These are phyloP conservation scores for Temnothorax curvispinosus DNA, from an alignment of 1,140 invertebrate species.

Conservation along the genomic window DNA sequence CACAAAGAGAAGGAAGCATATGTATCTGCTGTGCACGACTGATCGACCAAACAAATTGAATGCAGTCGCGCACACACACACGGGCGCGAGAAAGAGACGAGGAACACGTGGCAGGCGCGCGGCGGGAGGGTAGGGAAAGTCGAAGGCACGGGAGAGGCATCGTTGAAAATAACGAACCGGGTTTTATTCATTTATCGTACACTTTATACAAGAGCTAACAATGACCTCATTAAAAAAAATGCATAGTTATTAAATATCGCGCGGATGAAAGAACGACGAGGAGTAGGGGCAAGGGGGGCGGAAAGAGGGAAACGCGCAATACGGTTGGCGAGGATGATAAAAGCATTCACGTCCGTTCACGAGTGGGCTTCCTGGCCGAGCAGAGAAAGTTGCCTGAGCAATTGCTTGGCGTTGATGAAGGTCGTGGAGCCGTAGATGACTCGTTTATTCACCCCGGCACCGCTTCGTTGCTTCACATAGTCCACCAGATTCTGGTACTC, in stretches of 20 bases:
- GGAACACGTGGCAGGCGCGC: background rate
- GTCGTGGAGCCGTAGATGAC: constrained; percentile 98
- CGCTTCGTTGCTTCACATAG: constrained; percentile 95
- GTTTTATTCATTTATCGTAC: constrained; percentile 70
- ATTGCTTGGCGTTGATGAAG: constrained; percentile 96
- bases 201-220: constrained; percentile 65
- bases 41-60: constrained; percentile 78
- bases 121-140: background rate
- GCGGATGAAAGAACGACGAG: background rate
- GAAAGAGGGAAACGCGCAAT: background rate
- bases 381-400: constrained; percentile 95
- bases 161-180: constrained; percentile 69
- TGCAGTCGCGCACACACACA: constrained; percentile 26
- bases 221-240: constrained; percentile 46
- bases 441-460: constrained; percentile 90
- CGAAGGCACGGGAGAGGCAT: background rate
- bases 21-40: constrained; percentile 54
- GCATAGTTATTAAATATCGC: background rate
- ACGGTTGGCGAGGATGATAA: background rate
- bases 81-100: background rate
- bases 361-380: constrained; percentile 90
- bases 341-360: constrained; percentile 26
- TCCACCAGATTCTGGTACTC: constrained; percentile 99
- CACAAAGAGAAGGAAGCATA: background rate
- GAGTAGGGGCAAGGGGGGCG: too few relatives aligned